phyloP scores from a whole-genome alignment of 1,140 invertebrate genomes.

The Temnothorax longispinosus region DNA sequence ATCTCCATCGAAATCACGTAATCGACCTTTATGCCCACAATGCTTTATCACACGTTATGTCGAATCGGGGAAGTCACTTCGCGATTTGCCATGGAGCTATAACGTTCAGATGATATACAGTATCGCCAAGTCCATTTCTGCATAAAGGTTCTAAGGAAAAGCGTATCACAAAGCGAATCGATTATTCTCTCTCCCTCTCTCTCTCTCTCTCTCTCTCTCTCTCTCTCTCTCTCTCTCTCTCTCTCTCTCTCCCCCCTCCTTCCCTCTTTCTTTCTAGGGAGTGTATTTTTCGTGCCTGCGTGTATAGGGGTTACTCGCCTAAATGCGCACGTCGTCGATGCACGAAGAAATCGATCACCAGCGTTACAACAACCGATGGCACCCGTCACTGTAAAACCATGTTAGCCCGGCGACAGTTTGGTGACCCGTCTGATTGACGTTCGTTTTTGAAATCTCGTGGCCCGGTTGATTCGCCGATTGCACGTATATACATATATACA shows the following conservation, averaged over 20 bases:
- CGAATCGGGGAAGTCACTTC: constrained; percentile 13
- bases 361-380: background rate
- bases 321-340: constrained; percentile 40
- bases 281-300: constrained; percentile 27
- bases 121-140: constrained; percentile 3
- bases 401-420: constrained; percentile 35
- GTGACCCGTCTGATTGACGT: constrained; percentile 50
- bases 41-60: constrained; percentile 9
- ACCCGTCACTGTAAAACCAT: constrained; percentile 28
- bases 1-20: constrained; percentile 33
- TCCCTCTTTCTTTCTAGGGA: background rate
- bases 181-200: background rate
- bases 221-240: background rate
- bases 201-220: background rate
- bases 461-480: constrained; percentile 39
- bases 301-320: constrained; percentile 20
- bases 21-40: constrained; percentile 1
- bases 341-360: constrained; percentile 46
- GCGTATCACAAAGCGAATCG: constrained; percentile 28
- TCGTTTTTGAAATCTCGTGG: constrained; percentile 49
- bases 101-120: constrained; percentile 21
- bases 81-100: background rate
- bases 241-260: background rate
- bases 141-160: background rate
- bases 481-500: constrained; percentile 22